These are phyloP conservation scores for Lepisosteus oculatus DNA, from an alignment of 2,113 vertebrate genomes.

Conservation along the genomic window DNA sequence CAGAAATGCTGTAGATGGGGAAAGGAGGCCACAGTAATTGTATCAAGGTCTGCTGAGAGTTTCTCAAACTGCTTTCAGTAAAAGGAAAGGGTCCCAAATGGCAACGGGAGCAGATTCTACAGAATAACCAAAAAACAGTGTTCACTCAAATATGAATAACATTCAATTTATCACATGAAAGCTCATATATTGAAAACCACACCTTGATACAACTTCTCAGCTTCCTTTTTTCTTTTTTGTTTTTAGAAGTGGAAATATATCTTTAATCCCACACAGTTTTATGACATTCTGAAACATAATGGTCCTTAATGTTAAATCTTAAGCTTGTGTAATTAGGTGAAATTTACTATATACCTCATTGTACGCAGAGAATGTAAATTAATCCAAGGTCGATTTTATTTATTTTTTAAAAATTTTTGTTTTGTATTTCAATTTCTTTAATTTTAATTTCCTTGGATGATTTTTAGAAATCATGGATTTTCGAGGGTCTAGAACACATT, in stretches of 20 bases:
- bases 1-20: constrained; percentile 78
- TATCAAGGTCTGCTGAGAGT: constrained; percentile 84
- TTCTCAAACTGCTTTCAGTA: constrained; percentile 72
- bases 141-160: constrained; percentile 82
- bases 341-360: no score
- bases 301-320: no score
- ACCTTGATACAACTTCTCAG: constrained; percentile 37
- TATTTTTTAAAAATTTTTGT: no score
- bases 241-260: constrained; percentile 38
- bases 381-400: no score
- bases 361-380: no score
- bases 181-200: constrained; percentile 68
- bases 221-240: constrained; percentile 58
- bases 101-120: constrained; percentile 63
- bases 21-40: constrained; percentile 76
- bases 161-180: constrained; percentile 80
- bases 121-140: constrained; percentile 72
- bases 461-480: no score
- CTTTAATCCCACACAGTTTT: not conserved
- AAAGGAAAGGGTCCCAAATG: constrained; percentile 76
- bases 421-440: no score
- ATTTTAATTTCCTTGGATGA: no score
- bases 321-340: no score
- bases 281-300: no score
- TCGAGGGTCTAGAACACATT: no score